These are phyloP conservation scores for Cosmia pyralina DNA, from an alignment of 2,888 invertebrate species.

Conservation along the genomic window DNA sequence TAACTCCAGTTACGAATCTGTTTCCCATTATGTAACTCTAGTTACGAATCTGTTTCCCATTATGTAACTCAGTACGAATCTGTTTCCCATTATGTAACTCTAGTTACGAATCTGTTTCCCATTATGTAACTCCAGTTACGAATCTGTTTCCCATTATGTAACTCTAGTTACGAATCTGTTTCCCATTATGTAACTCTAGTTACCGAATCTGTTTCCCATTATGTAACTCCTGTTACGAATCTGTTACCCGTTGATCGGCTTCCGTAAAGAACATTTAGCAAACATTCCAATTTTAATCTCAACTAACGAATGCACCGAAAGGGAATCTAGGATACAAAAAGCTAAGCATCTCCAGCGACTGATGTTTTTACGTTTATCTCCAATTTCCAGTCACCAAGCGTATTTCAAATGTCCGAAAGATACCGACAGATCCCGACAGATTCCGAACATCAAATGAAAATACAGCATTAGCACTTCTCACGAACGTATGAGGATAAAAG, in stretches of 20 bases:
- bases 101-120: too few species aligned
- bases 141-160: too few species aligned
- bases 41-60: too few species aligned
- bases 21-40: too few species aligned
- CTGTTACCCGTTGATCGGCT: conserved; percentile 36
- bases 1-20: too few species aligned
- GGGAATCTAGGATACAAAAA: conserved; percentile 55
- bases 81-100: too few species aligned
- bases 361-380: conserved; percentile 61
- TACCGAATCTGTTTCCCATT: too few species aligned
- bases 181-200: too few species aligned
- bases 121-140: too few species aligned
- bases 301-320: conserved; percentile 65
- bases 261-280: conserved; percentile 26
- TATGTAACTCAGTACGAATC: too few species aligned
- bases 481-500: conserved; percentile 42
- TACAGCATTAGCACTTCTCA: conserved; percentile 51
- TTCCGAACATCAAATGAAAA: conserved; percentile 50
- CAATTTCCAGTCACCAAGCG: conserved; percentile 32
- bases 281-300: conserved; percentile 38
- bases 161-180: too few species aligned
- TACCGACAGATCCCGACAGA: conserved; percentile 22
- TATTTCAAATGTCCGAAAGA: conserved; percentile 32
- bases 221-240: not conserved
- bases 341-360: conserved; percentile 49